Percentiles rank a stretch among this genome's conserved stretches.
These are phyloP conservation scores for Macrobrachium nipponense DNA, from an alignment of 1,140 invertebrate genomes.

Conservation along the genomic window DNA sequence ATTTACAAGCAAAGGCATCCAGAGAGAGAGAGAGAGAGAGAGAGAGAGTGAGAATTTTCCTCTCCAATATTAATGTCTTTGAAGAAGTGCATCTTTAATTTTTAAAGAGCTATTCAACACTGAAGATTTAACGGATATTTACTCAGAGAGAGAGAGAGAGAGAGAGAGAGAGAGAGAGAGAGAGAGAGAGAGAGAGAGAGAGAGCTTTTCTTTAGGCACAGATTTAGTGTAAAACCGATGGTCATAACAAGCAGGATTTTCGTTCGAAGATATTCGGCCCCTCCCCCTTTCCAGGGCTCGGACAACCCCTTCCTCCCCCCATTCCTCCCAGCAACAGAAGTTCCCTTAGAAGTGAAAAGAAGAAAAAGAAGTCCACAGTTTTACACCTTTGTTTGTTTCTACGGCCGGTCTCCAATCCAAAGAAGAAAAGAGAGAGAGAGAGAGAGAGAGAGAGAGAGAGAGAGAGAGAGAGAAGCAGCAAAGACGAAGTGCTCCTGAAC, in stretches of 20 bases:
- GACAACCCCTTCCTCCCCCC: too few relatives aligned
- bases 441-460: neutral
- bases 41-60: too few relatives aligned
- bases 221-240: too few relatives aligned
- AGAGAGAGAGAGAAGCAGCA: neutral
- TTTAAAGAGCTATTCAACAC: neutral
- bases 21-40: too few relatives aligned
- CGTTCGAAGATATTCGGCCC: too few relatives aligned
- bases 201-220: too few relatives aligned
- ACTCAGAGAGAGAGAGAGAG: neutral
- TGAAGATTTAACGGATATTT: neutral
- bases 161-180: neutral
- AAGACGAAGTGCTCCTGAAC: neutral
- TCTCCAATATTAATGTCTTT: too few relatives aligned
- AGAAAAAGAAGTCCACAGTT: neutral
- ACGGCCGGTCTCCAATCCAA: neutral
- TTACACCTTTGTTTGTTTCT: too few relatives aligned
- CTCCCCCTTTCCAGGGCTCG: too few relatives aligned
- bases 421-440: neutral
- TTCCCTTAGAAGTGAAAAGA: neutral
- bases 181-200: neutral
- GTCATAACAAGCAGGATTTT: too few relatives aligned
- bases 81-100: neutral
- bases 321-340: neutral
- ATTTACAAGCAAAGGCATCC: neutral